These are phyloP conservation scores for Mesorhabditis spiculigera DNA, from an alignment of 2,888 invertebrate species.

Conservation along the genomic window DNA sequence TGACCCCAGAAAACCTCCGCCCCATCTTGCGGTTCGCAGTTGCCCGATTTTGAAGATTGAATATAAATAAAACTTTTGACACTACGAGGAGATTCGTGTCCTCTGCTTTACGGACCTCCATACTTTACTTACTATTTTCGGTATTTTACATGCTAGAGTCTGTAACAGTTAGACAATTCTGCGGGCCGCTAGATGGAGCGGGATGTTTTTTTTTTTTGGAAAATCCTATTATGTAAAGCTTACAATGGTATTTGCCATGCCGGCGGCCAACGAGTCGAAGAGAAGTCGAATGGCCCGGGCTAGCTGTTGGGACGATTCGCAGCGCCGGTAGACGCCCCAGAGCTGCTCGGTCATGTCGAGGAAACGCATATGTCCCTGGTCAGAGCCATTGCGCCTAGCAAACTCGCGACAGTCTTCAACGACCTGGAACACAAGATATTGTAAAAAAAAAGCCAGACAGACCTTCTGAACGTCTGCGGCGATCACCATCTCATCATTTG, in stretches of 20 bases:
- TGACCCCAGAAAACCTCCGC: not conserved
- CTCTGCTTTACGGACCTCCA: too few species aligned
- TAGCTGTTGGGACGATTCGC: constrained; percentile 9
- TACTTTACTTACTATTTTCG: too few species aligned
- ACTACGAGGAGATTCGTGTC: too few species aligned
- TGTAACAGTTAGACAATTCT: too few species aligned
- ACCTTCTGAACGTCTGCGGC: not conserved
- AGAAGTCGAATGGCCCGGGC: constrained; percentile 10
- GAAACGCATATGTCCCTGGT: constrained; percentile 3
- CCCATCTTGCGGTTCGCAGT: not conserved
- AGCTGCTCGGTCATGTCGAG: constrained; percentile 21
- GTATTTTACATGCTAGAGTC: too few species aligned
- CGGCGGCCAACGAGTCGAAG: constrained; percentile 12
- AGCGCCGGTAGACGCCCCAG: constrained; percentile 12
- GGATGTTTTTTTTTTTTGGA: not conserved
- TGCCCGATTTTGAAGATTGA: not conserved
- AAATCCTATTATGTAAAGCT: not conserved
- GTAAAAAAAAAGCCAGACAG: not conserved
- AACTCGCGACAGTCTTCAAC: not conserved
- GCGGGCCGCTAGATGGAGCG: too few species aligned
- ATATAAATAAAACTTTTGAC: too few species aligned
- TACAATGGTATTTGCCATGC: constrained; percentile 15
- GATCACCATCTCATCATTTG: not conserved
- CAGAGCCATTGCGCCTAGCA: not conserved
- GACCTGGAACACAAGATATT: not conserved